Conservation (phyloP, 2,888 invertebrate genomes). For the Lithophane semibrunnea region DNA sequence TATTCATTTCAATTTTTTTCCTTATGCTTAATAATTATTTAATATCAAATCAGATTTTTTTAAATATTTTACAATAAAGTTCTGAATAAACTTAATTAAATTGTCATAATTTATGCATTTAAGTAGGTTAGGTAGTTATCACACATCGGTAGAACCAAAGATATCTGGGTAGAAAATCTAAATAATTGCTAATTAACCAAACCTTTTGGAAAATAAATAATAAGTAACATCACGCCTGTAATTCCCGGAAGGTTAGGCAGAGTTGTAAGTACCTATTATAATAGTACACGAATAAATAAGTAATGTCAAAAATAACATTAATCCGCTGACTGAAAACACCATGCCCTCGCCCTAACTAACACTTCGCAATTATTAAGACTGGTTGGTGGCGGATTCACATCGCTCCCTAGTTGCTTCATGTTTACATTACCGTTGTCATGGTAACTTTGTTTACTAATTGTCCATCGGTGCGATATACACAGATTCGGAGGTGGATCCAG, state of each 20-base stretch:
- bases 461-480: constrained; percentile 57
- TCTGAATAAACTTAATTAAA: not conserved
- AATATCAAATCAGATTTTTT: not conserved
- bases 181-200: not conserved
- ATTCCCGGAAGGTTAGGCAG: not conserved
- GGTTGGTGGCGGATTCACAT: constrained; percentile 65
- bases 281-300: not conserved
- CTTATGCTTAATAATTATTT: not conserved
- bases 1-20: no score
- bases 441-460: constrained; percentile 72
- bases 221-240: not conserved
- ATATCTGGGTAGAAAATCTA: not conserved
- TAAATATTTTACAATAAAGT: not conserved
- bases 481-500: constrained; percentile 21
- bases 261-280: not conserved
- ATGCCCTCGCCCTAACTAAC: constrained; percentile 36
- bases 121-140: not conserved
- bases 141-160: not conserved
- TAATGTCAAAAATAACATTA: not conserved
- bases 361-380: constrained; percentile 71
- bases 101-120: not conserved
- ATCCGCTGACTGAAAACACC: constrained; percentile 31
- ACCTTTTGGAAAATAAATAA: not conserved
- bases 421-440: constrained; percentile 73
- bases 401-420: constrained; percentile 62